These are phyloP conservation scores for Sebastes fasciatus DNA, from an alignment of 2,113 vertebrate species.

Conservation along the genomic window DNA sequence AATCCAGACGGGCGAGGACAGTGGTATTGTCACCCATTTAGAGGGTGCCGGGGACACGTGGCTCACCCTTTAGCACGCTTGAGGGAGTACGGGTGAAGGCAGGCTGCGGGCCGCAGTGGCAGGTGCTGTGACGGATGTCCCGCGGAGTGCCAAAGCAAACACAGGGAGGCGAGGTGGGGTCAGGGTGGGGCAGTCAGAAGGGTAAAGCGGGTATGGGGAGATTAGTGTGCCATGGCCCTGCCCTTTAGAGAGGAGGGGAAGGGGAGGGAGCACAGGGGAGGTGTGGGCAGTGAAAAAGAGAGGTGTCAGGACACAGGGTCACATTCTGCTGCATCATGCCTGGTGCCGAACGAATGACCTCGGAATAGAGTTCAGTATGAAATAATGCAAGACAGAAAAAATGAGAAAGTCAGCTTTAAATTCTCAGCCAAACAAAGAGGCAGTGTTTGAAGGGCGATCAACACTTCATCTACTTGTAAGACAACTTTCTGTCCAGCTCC, in stretches of 20 bases:
- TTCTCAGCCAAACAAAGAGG: slow-evolving; percentile 20
- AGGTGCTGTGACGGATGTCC: slow-evolving; percentile 82
- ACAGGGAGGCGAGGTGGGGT: slow-evolving; percentile 66
- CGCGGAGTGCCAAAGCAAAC: slow-evolving; percentile 77
- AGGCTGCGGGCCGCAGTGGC: slow-evolving; percentile 66
- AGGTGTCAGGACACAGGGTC: slow-evolving; percentile 60
- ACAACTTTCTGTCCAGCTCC: slow-evolving; percentile 61
- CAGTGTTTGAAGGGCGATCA: slow-evolving; percentile 20
- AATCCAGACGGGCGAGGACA: slow-evolving; percentile 72
- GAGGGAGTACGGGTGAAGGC: slow-evolving; percentile 63
- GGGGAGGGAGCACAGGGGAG: slow-evolving; percentile 11
- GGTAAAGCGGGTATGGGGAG: slow-evolving; percentile 57
- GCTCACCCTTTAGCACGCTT: slow-evolving; percentile 69
- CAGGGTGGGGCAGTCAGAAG: slow-evolving; percentile 67
- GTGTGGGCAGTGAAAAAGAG: slow-evolving; percentile 38
- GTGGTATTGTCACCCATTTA: slow-evolving; percentile 82
- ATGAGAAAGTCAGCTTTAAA: slow-evolving; percentile 29
- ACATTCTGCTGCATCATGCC: slow-evolving; percentile 69
- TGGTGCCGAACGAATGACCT: slow-evolving; percentile 24
- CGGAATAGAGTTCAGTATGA: slow-evolving; percentile 12
- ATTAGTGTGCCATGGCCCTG: slow-evolving; percentile 69
- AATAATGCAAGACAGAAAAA: slow-evolving; percentile 26
- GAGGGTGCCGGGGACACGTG: slow-evolving; percentile 72
- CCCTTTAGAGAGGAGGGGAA: slow-evolving; percentile 51
- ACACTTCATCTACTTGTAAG: slow-evolving; percentile 35